These are phyloP conservation scores for Glaucopsyche alexis DNA, from an alignment of 2,888 invertebrate genomes.

Conservation along the genomic window DNA sequence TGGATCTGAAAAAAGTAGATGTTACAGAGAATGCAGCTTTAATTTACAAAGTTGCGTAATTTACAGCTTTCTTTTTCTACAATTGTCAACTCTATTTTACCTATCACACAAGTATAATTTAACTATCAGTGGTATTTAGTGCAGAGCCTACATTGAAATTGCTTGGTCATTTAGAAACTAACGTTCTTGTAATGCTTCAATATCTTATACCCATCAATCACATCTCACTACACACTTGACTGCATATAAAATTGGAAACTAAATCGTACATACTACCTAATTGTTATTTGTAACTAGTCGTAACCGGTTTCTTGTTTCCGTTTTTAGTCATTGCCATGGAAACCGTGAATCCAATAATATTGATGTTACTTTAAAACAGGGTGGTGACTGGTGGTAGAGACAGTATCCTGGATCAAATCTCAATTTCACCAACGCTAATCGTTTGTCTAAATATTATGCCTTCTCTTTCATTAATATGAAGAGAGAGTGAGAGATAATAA, in stretches of 20 bases:
- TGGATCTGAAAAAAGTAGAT: too few species aligned
- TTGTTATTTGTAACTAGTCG: not conserved
- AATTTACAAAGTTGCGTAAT: too few species aligned
- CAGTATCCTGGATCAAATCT: not conserved
- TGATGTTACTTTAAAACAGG: not conserved
- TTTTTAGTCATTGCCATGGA: not conserved
- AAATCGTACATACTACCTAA: not conserved
- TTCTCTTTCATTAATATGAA: too few species aligned
- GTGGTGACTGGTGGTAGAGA: not conserved
- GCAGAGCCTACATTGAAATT: not conserved
- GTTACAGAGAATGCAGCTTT: too few species aligned
- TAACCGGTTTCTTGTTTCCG: not conserved
- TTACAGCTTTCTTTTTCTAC: not conserved
- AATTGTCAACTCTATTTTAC: not conserved
- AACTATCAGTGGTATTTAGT: conserved; percentile 6
- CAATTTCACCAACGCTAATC: too few species aligned
- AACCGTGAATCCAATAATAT: not conserved
- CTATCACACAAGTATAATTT: not conserved
- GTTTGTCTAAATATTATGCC: too few species aligned
- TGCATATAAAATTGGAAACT: not conserved
- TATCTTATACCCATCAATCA: not conserved
- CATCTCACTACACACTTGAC: conserved; percentile 1
- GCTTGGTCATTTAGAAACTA: conserved; percentile 15
- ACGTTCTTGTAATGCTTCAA: conserved; percentile 11
- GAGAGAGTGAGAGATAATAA: too few species aligned